Evolutionary conservation across 2,888 invertebrate species (phyloP), one percentile per base, ranked within the genome.

Genomic region (Oscheius onirici): DNA sequence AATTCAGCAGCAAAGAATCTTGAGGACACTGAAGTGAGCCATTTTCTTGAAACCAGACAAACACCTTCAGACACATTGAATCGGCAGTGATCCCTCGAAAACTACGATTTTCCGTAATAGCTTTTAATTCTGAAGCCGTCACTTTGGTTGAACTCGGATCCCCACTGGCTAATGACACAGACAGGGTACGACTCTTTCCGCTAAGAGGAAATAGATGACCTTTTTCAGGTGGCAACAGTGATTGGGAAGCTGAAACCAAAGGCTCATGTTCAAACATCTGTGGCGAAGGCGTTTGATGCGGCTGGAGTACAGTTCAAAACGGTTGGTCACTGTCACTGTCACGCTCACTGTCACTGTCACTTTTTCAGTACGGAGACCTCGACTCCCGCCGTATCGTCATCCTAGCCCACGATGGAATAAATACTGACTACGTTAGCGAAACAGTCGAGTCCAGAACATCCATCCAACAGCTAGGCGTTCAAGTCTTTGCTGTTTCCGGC

Each of bases 391-490:
- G 63, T n/a, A 46, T 82, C 8, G 70, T 82, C n/a, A 44, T 82
- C 41, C 67, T 82, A 34, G 72, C 74, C 1, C 82, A 82, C 63
- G 80, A 79, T 44, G 82, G 82, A 20, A 51, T 69, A 22, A 77
- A 73, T 63, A 75, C 75, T 2, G 82, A 82, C 65, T 57, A 69
- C 22, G 72, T 82, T 41, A 74, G 72, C 2, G 79, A 81, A 44
- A 79, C 76, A 22, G 41, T 79, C 34, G 75, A 82, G 20, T 71
- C 51, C 57, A 71, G 74, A 8, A 15, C 54, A 5, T 46, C 52
- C 1, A 43, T 74, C 40, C 28, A 71, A 22, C 41, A 68, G 11
- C 55, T 67, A 20, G 24, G 52, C 49, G 57, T 68, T 20, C 57
- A 60, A 10, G 60, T 80, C 24, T 80, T 80, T 58, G 77, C 72